A percentile compares a stretch with the other conserved stretches of the same genome.
Evolutionary conservation across 2,113 vertebrate species (phyloP).

Genomic region (Thamnophis sirtalis): DNA sequence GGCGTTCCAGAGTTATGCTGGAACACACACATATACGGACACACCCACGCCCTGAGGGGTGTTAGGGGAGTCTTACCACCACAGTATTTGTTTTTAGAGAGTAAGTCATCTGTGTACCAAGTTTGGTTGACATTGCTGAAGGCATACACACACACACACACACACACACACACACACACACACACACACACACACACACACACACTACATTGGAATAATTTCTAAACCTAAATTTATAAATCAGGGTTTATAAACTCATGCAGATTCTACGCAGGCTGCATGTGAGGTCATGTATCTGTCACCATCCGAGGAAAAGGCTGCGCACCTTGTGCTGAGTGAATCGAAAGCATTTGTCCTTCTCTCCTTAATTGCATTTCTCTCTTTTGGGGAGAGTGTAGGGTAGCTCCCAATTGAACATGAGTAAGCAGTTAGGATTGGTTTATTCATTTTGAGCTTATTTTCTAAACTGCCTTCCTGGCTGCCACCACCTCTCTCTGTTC

Average conservation of each 20-base stretch:
- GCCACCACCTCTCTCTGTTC: not conserved
- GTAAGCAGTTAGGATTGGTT: not conserved
- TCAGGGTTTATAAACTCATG: not conserved
- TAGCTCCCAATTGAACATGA: not conserved
- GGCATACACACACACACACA: too few relatives aligned
- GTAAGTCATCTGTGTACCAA: too few relatives aligned
- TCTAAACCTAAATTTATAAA: not conserved
- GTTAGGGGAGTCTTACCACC: too few relatives aligned
- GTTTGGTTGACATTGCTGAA: too few relatives aligned
- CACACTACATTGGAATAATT: not conserved
- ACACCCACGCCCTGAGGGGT: too few relatives aligned
- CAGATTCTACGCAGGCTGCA: not conserved
- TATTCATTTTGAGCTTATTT: conserved; percentile 17
- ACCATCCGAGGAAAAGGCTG: not conserved
- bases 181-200: too few relatives aligned
- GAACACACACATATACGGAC: too few relatives aligned
- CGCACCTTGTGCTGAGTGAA: not conserved
- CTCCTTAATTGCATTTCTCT: not conserved
- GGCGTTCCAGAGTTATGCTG: too few relatives aligned
- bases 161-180: not conserved
- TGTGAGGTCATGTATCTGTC: not conserved
- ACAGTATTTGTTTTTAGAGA: too few relatives aligned
- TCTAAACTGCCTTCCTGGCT: not conserved
- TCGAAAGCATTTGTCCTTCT: not conserved
- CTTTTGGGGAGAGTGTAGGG: not conserved